Percentiles rank a stretch among this genome's conserved stretches.
These are phyloP conservation scores for Diglossa cyanea DNA, from an alignment of 2,797 vertebrate genomes.

Conservation along the genomic window DNA sequence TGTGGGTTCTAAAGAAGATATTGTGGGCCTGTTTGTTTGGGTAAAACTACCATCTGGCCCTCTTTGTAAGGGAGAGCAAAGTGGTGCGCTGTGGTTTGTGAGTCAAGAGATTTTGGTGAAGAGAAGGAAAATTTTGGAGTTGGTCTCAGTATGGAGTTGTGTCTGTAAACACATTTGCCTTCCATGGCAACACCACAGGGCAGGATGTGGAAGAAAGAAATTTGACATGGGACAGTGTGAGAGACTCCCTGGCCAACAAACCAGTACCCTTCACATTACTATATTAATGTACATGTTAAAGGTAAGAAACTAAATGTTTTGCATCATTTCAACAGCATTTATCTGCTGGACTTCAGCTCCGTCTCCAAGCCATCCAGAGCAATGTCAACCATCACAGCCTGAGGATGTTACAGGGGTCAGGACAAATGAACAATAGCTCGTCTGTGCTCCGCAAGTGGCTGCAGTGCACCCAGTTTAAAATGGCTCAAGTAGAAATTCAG, in stretches of 20 bases:
- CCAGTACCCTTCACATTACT: background rate
- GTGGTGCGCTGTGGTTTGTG: background rate
- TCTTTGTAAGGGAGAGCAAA: background rate
- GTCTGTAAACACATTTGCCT: background rate
- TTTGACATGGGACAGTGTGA: background rate
- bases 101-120: background rate
- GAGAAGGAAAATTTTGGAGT: background rate
- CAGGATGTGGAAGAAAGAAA: background rate
- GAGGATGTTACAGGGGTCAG: slow-evolving; percentile 81
- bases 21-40: background rate
- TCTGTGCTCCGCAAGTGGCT: slow-evolving; percentile 95
- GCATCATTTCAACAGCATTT: slow-evolving; percentile 83
- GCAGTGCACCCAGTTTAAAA: slow-evolving; percentile 97
- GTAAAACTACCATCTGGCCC: background rate
- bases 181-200: background rate
- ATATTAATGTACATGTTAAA: background rate
- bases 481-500: slow-evolving; percentile 99
- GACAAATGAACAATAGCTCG: slow-evolving; percentile 80
- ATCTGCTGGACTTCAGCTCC: slow-evolving; percentile 93
- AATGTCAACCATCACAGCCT: slow-evolving; percentile 94
- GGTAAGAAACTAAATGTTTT: background rate
- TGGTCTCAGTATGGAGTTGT: background rate
- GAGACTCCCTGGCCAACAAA: background rate
- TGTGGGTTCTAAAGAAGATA: background rate
- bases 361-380: slow-evolving; percentile 98